Evolutionary conservation across 2,113 vertebrate genomes (phyloP), one percentile per base, ranked within the genome.

Genomic region (Dicaeum eximium): DNA sequence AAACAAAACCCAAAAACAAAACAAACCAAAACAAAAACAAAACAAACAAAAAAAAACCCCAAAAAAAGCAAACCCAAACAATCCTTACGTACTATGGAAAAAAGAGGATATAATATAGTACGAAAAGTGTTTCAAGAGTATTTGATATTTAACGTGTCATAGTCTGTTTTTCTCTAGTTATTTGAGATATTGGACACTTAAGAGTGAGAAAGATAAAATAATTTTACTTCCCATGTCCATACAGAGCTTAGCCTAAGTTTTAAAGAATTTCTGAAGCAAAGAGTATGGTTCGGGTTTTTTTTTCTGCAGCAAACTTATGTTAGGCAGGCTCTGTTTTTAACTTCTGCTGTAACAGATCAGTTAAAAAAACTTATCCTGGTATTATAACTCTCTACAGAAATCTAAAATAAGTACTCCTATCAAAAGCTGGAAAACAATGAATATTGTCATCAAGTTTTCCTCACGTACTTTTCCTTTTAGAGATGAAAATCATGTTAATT

Each of bases 221-320:
- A 28, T 44, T 83, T 58, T 74, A 19, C 4, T 82, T 85, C 13
- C 21, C 45, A 1, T 48, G 14, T 82, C 18, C 20, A 67, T 64
- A 40, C 6, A 66, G 33, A 81, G 5, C 8, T 77, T 45, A 50
- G 25, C 3, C 7, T 45, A 67, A 54, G 66, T 81, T 87, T 73
- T 23, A 85, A 91, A 65, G 38, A 42, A 50, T 60, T 95, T 89
- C 23, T 47, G 53, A 89, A 87, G 23, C 8, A 75, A 22, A 86
- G 16, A 58, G 1, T 61, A 24, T n/a, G 12, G 0, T 67, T 60
- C 4, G 2, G 24, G 2, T 1, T 2, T 27, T 38, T 57, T 79
- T 89, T 60, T 27, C 42, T 73, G 28, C 38, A 75, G 35, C 6
- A 70, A 51, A 3, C 3, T 60, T 74, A 9, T 47, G 28, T 50